These are phyloP conservation scores for Romanogobio albipinnatus DNA, from an alignment of 2,113 vertebrate genomes.

Conservation along the genomic window DNA sequence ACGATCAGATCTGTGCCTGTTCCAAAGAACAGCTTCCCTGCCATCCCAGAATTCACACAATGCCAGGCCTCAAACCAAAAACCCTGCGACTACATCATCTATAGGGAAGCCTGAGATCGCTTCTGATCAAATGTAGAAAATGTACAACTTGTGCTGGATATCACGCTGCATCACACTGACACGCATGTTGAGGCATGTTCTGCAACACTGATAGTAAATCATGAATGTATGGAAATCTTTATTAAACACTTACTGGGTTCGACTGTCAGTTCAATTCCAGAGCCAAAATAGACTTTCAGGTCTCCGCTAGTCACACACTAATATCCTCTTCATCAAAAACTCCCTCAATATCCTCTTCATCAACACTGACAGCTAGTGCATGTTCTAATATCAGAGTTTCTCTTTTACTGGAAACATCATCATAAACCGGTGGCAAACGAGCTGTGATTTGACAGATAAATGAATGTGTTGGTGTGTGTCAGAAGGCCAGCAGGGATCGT, in stretches of 20 bases:
- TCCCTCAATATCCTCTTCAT: background rate
- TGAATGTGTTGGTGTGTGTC: background rate
- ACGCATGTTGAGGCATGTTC: background rate
- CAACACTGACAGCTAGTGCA: background rate
- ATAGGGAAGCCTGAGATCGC: background rate
- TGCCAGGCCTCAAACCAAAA: constrained; percentile 10
- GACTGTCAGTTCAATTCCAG: constrained; percentile 51
- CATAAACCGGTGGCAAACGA: background rate
- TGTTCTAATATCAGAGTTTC: background rate
- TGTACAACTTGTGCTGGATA: background rate
- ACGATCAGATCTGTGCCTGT: constrained; percentile 36
- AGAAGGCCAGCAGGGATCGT: background rate
- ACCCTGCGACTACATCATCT: background rate
- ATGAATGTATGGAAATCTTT: background rate
- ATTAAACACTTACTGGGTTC: constrained; percentile 52
- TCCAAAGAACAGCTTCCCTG: constrained; percentile 30
- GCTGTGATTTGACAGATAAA: background rate
- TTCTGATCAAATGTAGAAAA: background rate
- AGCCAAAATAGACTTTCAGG: constrained; percentile 48
- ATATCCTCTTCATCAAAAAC: constrained; percentile 41
- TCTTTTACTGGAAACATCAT: background rate
- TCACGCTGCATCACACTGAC: background rate
- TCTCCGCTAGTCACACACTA: constrained; percentile 54
- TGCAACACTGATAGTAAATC: background rate
- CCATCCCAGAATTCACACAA: constrained; percentile 46